These are phyloP conservation scores for Rapana venosa DNA, from an alignment of 2,888 invertebrate genomes.

Conservation along the genomic window DNA sequence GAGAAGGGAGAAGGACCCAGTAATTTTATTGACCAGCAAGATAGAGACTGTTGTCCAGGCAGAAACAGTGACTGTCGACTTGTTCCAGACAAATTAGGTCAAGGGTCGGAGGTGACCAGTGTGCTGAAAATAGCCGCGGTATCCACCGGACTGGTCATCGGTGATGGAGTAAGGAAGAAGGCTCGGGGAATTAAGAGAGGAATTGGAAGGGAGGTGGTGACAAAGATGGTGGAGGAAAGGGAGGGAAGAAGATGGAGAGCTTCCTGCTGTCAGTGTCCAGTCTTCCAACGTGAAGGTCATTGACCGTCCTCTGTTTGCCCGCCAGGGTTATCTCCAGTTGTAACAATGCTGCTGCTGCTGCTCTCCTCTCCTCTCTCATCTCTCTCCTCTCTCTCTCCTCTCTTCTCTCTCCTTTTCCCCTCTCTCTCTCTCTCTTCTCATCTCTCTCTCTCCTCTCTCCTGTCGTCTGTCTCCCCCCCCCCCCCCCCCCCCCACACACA, in stretches of 20 bases:
- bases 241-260: neutral
- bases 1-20: neutral
- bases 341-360: neutral
- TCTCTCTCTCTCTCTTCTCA: neutral
- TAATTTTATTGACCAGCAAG: too few species aligned
- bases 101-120: constrained; percentile 16
- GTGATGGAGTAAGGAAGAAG: neutral
- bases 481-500: neutral
- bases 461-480: neutral
- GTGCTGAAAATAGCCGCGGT: constrained; percentile 14
- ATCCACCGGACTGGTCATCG: constrained; percentile 18
- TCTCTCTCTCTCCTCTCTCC: neutral
- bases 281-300: neutral
- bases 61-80: constrained; percentile 15
- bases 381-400: constrained; percentile 20
- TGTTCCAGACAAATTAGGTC: constrained; percentile 21
- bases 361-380: neutral
- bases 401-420: neutral
- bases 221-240: neutral
- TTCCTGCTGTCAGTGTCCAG: neutral
- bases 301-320: neutral
- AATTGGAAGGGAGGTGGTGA: neutral
- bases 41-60: too few species aligned
- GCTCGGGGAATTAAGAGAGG: neutral
- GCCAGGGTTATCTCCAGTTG: neutral